Base-by-base conservation (phyloP, 2,113 vertebrate genomes). In the Gulo gulo region DNA sequence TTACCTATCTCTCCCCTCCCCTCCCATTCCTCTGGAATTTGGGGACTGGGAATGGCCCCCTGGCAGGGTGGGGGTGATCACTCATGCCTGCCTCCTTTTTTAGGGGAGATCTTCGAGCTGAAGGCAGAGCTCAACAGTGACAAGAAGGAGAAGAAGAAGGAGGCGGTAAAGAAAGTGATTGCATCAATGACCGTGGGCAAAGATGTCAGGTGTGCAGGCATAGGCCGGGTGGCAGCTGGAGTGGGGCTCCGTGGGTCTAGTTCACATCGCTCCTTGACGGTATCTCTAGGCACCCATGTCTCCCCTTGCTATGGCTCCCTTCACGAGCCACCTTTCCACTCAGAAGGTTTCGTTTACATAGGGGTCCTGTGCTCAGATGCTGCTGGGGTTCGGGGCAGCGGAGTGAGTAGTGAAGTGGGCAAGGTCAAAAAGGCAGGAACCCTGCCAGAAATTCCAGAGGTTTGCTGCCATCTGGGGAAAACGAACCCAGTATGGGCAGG, bases 81-180 rank as follows among this genome's bases (percentile, higher is more conserved):
- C 74, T 96, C 65, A 94, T 80, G 34, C 7, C n/a, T 98, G 63
- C 95, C 63, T 95, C 14, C 2, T 96, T 96, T 97, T 50, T 26
- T 98, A 99, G 99, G 99, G 91, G 99, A 99, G 99, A 99, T 99
- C 96, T 99, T 99, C 97, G 99, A 99, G 98, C 99, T 99, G 98
- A 99, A 99, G 97, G 99, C 99, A 0, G 99, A 99, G 97, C 99
- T 99, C 50, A 99, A 99, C 99, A 99, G 99, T 2, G 99, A 99
- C 98, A 99, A 99, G 98, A 99, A 99, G 97, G 99, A 99, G 98
- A 99, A 99, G 99, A 99, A 99, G 98, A 99, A 99, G 97, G 99
- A 99, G 98, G 99, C 99, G 0, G 99, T 99, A 97, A 99, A 99
- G 98, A 99, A 99, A 98, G 99, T 99, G 98, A 99, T 99, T 0